phyloP scores from a whole-genome alignment of 2,888 invertebrate species.

The Sinotaia quadrata region DNA sequence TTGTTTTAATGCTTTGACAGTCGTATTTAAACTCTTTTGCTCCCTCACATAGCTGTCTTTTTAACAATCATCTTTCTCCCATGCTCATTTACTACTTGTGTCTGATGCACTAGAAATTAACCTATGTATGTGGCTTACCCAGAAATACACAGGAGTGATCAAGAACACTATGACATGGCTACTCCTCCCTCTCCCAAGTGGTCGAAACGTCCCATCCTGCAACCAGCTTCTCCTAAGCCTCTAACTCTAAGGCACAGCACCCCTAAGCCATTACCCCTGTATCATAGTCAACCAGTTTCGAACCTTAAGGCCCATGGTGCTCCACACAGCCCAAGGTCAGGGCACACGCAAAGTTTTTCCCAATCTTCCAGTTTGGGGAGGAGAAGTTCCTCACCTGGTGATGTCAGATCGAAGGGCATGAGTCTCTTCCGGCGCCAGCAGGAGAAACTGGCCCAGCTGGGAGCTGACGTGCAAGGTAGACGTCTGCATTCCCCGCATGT shows the following conservation, averaged over 20 bases:
- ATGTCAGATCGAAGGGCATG: slow-evolving; percentile 54
- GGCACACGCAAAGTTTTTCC: not conserved
- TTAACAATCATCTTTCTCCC: too few relatives aligned
- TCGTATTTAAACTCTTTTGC: too few relatives aligned
- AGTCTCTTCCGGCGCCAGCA: slow-evolving; percentile 59
- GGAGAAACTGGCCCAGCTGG: slow-evolving; percentile 52
- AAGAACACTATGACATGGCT: not conserved
- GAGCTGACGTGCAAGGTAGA: slow-evolving; percentile 58
- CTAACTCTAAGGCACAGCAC: slow-evolving; percentile 2
- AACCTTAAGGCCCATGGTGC: slow-evolving; percentile 5
- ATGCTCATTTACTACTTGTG: too few relatives aligned
- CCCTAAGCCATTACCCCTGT: slow-evolving; percentile 7
- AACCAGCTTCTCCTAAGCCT: slow-evolving; percentile 16
- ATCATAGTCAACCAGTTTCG: slow-evolving; percentile 21
- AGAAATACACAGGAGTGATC: slow-evolving; percentile 22
- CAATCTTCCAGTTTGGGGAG: slow-evolving; percentile 14
- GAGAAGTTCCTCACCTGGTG: slow-evolving; percentile 9
- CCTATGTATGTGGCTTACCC: too few relatives aligned
- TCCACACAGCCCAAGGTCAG: slow-evolving; percentile 13
- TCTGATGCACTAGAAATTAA: too few relatives aligned
- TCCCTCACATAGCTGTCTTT: too few relatives aligned
- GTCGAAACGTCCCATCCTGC: slow-evolving; percentile 28
- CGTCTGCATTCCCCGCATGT: slow-evolving; percentile 9
- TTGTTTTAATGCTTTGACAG: too few relatives aligned
- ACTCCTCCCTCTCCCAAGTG: slow-evolving; percentile 12